A percentile compares a stretch with the other conserved stretches of the same genome.
Conservation (phyloP, 2,888 invertebrate species). For the Nomada lathburiana region DNA sequence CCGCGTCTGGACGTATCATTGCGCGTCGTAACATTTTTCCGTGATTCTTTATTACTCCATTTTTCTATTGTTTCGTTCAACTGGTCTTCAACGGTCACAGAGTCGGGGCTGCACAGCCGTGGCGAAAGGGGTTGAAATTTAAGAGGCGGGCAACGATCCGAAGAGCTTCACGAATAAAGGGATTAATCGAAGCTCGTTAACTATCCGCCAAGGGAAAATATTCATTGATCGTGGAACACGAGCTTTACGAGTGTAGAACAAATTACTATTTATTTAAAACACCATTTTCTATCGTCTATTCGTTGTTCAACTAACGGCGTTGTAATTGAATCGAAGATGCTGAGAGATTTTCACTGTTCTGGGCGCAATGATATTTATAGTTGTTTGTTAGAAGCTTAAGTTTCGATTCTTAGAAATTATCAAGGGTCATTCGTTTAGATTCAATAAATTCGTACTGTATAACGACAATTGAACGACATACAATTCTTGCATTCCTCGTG, state of each 20-base stretch:
- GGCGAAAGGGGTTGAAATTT: slow-evolving; percentile 18
- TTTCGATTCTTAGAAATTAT: too few relatives aligned
- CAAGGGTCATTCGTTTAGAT: too few relatives aligned
- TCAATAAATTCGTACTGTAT: too few relatives aligned
- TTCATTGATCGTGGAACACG: slow-evolving; percentile 45
- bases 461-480: too few relatives aligned
- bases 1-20: slow-evolving; percentile 41
- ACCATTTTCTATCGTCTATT: slow-evolving; percentile 7
- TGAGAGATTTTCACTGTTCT: background rate
- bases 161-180: slow-evolving; percentile 33
- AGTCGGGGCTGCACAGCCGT: background rate
- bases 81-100: background rate
- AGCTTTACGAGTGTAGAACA: slow-evolving; percentile 26
- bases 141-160: slow-evolving; percentile 11
- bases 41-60: background rate
- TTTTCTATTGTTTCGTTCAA: slow-evolving; percentile 1
- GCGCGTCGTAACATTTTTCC: slow-evolving; percentile 22
- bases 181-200: slow-evolving; percentile 54
- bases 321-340: background rate
- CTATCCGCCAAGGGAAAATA: slow-evolving; percentile 33
- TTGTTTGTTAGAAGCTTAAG: too few relatives aligned
- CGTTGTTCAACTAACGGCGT: background rate
- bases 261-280: slow-evolving; percentile 41
- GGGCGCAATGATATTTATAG: too few relatives aligned
- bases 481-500: too few relatives aligned